These are phyloP conservation scores for Porites australiensis DNA, from an alignment of 64 coral and sea anemone genomes.

Conservation along the genomic window DNA sequence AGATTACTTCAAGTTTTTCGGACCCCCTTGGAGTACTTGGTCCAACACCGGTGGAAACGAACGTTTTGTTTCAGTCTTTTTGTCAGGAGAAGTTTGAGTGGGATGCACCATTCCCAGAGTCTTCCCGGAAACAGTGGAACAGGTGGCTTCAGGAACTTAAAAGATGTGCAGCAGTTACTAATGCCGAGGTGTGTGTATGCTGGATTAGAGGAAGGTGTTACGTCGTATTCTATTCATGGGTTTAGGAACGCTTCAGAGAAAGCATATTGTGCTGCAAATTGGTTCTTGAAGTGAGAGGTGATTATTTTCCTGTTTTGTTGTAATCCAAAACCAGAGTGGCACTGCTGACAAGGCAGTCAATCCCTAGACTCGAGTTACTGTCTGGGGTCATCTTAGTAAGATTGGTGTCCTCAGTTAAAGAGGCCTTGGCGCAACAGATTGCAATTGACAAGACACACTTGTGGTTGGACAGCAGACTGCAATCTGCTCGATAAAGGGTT, in stretches of 20 bases:
- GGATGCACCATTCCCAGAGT: slow-evolving; percentile 27
- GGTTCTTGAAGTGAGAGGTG: background rate
- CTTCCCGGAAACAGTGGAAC: slow-evolving; percentile 16
- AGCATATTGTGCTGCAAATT: slow-evolving; percentile 49
- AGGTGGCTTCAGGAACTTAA: slow-evolving; percentile 42
- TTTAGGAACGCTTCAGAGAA: slow-evolving; percentile 44
- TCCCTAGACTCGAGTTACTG: slow-evolving; percentile 43
- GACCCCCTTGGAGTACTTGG: slow-evolving; percentile 35
- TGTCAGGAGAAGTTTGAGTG: slow-evolving; percentile 21
- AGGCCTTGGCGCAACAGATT: background rate
- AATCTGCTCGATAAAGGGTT: slow-evolving; percentile 49
- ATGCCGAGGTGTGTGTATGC: slow-evolving; percentile 48
- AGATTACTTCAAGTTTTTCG: too few species aligned
- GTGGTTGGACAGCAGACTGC: slow-evolving; percentile 40
- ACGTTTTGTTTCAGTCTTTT: too few species aligned
- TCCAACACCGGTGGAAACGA: slow-evolving; percentile 25
- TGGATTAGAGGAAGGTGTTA: background rate
- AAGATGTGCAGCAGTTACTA: slow-evolving; percentile 41
- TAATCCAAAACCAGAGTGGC: background rate
- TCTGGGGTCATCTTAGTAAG: background rate
- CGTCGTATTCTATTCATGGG: slow-evolving; percentile 21
- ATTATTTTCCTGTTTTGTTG: background rate
- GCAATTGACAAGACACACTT: slow-evolving; percentile 29
- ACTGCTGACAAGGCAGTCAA: background rate
- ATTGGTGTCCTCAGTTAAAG: background rate